These are phyloP conservation scores for Mirza zaza DNA, from an alignment of 2,113 vertebrate species.

Conservation along the genomic window DNA sequence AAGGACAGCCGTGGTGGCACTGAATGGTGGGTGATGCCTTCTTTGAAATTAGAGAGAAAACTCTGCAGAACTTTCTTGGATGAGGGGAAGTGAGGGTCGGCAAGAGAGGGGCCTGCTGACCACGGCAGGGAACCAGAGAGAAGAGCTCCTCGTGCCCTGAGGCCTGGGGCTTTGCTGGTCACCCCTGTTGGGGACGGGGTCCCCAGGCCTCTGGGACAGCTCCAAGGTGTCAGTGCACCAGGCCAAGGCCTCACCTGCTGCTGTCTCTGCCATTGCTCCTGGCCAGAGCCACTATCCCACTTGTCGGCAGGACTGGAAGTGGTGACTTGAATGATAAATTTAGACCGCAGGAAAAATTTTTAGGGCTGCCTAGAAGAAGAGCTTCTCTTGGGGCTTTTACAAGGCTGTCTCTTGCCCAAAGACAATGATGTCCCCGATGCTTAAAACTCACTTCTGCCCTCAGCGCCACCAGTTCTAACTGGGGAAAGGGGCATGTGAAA, in stretches of 20 bases:
- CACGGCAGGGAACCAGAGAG: background rate
- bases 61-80: background rate
- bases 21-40: background rate
- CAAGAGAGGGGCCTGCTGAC: background rate
- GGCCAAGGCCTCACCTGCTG: background rate
- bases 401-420: background rate
- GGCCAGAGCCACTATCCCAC: background rate
- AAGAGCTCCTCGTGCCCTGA: rapidly evolving
- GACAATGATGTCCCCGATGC: background rate
- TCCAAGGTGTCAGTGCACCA: background rate
- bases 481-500: background rate
- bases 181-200: background rate
- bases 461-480: background rate
- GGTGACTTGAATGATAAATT: background rate
- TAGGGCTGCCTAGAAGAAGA: background rate
- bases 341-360: background rate
- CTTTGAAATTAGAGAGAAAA: background rate
- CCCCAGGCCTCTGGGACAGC: background rate
- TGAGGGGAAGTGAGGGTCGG: background rate
- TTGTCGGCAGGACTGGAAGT: slow-evolving; percentile 33
- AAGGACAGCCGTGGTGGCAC: background rate
- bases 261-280: background rate
- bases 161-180: background rate
- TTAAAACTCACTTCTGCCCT: background rate
- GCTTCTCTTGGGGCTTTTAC: background rate